Evolutionary conservation across 2,888 invertebrate species (phyloP), one percentile per base, ranked within the genome.

Genomic region (Norana najaformis): DNA sequence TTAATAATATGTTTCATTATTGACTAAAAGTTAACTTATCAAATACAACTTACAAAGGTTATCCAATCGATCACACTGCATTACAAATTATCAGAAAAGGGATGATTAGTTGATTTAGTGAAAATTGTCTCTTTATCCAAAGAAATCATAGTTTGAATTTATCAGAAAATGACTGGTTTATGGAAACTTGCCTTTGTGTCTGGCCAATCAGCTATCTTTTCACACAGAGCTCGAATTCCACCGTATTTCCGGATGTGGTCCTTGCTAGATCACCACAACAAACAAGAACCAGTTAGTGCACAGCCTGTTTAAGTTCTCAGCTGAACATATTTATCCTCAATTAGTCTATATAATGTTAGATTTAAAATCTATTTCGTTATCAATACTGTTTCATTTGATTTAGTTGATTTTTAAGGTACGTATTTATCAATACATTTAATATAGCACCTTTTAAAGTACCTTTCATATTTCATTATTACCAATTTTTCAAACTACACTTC

Each of bases 181-280:
- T n/a, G n/a, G n/a, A 20, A 85, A 85, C 85, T 85, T 85, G 85
- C 85, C 85, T 85, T n/a, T 16, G 6, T 85, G 35, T 85, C 85
- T 37, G 85, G 37, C 85, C 85, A 85, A 85, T 35, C 37, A 36
- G 5, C 85, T 85, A 85, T 36, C 35, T 85, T 35, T 20, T 37
- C 35, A 37, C 85, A 85, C 85, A 85, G 37, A 23, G 37, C 85
- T 85, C 37, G 35, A 85, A 85, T 85, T 34, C 85, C 85, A 85
- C 85, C 36, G 85, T 37, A 36, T 23, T 85, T 85, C 85, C 85
- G 85, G 36, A 36, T 1, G 37, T 16, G 18, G 37, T 85, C 85
- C 36, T 85, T 85, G 14, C 85, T 85, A 85, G 20, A 85, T 20
- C 16, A 85, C 20, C 23, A 85, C 30, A 69, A 69, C 30, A 69